phyloP scores from a whole-genome alignment of 2,888 invertebrate species.

The Cheilosia pagana region DNA sequence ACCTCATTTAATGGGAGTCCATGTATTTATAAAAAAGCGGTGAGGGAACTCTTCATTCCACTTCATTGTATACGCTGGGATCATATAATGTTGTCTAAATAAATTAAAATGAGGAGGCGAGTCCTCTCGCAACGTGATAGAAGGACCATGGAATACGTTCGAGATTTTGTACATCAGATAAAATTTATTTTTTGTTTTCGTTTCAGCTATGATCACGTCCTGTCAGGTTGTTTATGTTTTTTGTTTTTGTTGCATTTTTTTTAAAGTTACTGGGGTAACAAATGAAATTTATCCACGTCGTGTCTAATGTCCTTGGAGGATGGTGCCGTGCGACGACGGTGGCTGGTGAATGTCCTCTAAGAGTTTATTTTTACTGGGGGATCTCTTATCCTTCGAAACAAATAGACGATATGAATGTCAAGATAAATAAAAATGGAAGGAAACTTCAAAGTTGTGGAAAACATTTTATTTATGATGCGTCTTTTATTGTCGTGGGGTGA shows the following conservation, averaged over 20 bases:
- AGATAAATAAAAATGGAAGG: slow-evolving; percentile 17
- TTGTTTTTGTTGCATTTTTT: not conserved
- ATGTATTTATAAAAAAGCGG: not conserved
- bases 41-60: not conserved
- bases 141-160: slow-evolving; percentile 1
- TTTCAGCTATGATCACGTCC: not conserved
- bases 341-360: slow-evolving; percentile 8
- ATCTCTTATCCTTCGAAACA: slow-evolving; percentile 4
- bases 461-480: slow-evolving; percentile 16
- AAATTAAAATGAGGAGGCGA: slow-evolving; percentile 17
- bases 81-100: slow-evolving; percentile 13
- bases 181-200: not conserved
- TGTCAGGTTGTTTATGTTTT: slow-evolving; percentile 6
- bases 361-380: not conserved
- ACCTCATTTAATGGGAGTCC: slow-evolving; percentile 32
- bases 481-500: not conserved
- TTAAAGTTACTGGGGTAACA: not conserved
- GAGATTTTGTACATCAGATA: not conserved
- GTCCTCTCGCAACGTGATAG: slow-evolving; percentile 6
- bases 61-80: not conserved
- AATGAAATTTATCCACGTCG: slow-evolving; percentile 41
- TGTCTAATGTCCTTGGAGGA: not conserved
- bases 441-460: slow-evolving; percentile 29
- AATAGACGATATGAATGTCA: slow-evolving; percentile 23
- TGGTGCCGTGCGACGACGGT: not conserved